A percentile compares a stretch with the other conserved stretches of the same genome.
Conservation (phyloP, 2,113 vertebrate species). For the Montifringilla adamsi region DNA sequence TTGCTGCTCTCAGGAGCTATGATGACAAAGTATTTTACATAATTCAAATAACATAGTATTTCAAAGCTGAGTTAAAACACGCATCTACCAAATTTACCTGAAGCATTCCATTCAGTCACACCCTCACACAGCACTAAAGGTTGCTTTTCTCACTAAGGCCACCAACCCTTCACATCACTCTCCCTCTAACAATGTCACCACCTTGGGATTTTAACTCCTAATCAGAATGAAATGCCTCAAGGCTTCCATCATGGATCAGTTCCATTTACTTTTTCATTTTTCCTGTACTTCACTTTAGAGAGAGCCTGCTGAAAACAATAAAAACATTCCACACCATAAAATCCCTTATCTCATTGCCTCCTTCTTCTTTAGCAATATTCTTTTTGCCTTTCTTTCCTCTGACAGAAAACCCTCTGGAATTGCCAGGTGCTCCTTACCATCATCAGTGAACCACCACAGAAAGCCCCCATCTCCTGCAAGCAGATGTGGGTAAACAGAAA, state of each 20-base stretch:
- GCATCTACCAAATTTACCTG: background rate
- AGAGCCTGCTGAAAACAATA: background rate
- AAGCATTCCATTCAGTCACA: background rate
- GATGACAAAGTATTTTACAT: fast-evolving
- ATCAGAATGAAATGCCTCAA: background rate
- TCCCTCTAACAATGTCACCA: background rate
- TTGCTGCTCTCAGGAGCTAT: background rate
- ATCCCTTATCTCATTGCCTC: background rate
- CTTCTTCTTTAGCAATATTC: background rate
- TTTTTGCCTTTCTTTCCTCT: background rate
- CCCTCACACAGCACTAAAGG: fast-evolving
- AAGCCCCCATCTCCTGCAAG: fast-evolving
- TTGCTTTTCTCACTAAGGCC: background rate
- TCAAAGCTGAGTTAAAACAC: background rate
- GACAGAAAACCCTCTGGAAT: background rate
- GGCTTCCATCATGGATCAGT: background rate
- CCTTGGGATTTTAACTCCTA: background rate
- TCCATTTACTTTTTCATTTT: background rate
- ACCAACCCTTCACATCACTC: background rate
- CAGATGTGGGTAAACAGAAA: background rate
- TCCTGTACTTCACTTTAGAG: background rate
- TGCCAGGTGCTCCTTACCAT: background rate
- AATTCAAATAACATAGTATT: background rate
- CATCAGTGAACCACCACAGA: background rate
- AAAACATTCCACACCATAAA: background rate